Conservation (phyloP, 2,113 vertebrate genomes). For the Toxostoma redivivum region DNA sequence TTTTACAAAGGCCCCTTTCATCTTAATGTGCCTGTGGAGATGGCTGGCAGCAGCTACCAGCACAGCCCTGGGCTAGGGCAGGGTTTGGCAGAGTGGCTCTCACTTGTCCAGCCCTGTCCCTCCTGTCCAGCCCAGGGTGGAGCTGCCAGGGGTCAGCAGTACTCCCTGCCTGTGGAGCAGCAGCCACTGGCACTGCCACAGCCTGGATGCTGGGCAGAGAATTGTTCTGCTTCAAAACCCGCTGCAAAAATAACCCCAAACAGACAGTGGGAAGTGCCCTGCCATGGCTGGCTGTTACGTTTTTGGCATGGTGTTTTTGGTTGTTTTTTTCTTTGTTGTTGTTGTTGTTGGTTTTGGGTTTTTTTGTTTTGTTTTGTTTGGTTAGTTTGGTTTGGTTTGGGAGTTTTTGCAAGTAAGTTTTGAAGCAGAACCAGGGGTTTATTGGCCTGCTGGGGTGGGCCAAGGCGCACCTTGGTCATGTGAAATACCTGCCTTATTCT, state of each 20-base stretch:
- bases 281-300: fast-evolving
- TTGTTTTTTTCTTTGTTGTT: neutral
- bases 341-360: neutral
- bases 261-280: neutral
- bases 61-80: neutral
- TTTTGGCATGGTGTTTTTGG: no score
- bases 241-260: neutral
- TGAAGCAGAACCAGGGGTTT: neutral
- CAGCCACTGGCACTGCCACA: neutral
- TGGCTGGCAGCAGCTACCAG: neutral
- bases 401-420: neutral
- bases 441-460: neutral
- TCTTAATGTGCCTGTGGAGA: neutral
- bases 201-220: neutral
- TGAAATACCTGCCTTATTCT: neutral
- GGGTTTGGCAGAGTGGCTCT: neutral
- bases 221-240: neutral
- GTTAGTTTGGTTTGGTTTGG: neutral
- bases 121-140: fast-evolving
- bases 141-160: neutral
- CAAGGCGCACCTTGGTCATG: neutral
- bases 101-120: neutral
- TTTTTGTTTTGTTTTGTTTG: neutral
- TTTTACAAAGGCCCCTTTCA: neutral
- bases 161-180: neutral